Evolutionary conservation across 2,797 vertebrate species (phyloP), one percentile per base, ranked within the genome.

Genomic region (Aratinga solstitialis): DNA sequence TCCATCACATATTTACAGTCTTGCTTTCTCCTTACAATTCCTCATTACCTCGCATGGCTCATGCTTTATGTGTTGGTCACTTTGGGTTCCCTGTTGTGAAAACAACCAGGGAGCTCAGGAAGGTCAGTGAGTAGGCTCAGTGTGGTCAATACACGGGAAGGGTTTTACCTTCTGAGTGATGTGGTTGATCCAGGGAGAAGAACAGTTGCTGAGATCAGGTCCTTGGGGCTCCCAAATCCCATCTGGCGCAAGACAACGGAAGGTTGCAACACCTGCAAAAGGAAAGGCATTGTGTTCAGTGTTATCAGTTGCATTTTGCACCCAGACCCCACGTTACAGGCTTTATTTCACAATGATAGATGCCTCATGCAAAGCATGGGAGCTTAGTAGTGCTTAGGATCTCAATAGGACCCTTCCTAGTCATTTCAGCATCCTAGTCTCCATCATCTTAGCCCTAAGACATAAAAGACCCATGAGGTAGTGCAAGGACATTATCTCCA

Each of bases 181-280:
- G 93, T 99, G 98, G 96, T 98, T 99, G 95, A 99, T 98, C 99
- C 99, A 99, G n/a, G 98, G 98, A 80, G 99, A 99, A 83, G 99
- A 99, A 79, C 99, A 99, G 97, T 99, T 99, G 98, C 99, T 99
- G 48, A 99, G 98, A 95, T 99, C 98, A 11, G 99, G 99, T 81
- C 99, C 99, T 97, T 98, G 99, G 22, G 98, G 98, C 90, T 99
- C 99, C 99, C 99, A 99, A 93, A 98, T 97, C 72, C 99, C 99
- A 5, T 99, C 99, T 24, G 99, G 99, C 3, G 98, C 98, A 72
- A 98, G 90, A 81, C 99, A 99, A 5, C 97, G 91, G 94, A 99
- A 99, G 11, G 98, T 98, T 38, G 99, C 99, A 84, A 98, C 98
- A 54, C 99, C 99, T 99, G 93, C 63, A 74, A 91, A 48, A 92